Conservation (phyloP, 2,113 vertebrate species). For the human region GRCh38 chr13:30952501-30953000, state of each 20-base stretch:
- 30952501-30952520: background rate
- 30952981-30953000: background rate
- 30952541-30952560: background rate
- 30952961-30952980: background rate
- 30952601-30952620: background rate
- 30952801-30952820: constrained; percentile 81
- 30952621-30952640: constrained; percentile 20
- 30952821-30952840: constrained; percentile 77
- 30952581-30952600: background rate
- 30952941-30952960: background rate
- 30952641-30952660: constrained; percentile 66
- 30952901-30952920: background rate
- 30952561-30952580: background rate
- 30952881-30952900: background rate
- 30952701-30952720: constrained; percentile 80
- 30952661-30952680: constrained; percentile 76
- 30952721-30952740: constrained; percentile 85
- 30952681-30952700: constrained; percentile 79
- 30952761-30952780: constrained; percentile 77
- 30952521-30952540: constrained; percentile 25
- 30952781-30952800: constrained; percentile 72
- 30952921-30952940: background rate
- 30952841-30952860: background rate
- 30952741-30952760: constrained; percentile 83
- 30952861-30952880: background rate